Conservation (phyloP, 2,888 invertebrate genomes). For the Sinhomidia bicolor region DNA sequence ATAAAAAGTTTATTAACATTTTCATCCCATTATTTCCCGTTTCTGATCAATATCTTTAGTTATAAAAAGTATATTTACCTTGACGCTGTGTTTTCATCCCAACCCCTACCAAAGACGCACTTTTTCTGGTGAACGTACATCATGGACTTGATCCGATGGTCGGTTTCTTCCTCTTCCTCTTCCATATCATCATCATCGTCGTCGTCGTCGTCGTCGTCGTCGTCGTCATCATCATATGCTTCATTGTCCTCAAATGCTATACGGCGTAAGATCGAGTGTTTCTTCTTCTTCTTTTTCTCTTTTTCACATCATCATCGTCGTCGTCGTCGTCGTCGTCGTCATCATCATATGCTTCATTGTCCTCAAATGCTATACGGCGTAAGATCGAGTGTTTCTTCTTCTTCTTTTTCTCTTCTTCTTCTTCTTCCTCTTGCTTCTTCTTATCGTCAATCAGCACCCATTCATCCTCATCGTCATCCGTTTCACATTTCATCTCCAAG, state of each 20-base stretch:
- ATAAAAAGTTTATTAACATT: background rate
- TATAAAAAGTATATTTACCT: conserved; percentile 43
- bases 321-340: background rate
- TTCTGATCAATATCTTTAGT: too few relatives aligned
- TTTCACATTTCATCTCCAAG: conserved; percentile 19
- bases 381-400: too few relatives aligned
- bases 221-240: background rate
- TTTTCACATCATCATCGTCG: background rate
- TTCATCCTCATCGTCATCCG: conserved; percentile 37
- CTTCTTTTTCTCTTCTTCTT: background rate
- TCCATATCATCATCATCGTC: background rate
- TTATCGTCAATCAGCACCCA: conserved; percentile 50
- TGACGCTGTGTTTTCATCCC: background rate
- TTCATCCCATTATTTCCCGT: background rate
- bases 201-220: background rate
- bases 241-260: too few relatives aligned
- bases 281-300: background rate
- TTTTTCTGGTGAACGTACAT: conserved; percentile 45
- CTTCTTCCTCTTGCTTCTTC: conserved; percentile 2
- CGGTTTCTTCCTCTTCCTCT: conserved; percentile 40
- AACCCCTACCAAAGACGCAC: background rate
- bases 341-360: background rate
- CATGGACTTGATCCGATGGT: conserved; percentile 53
- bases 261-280: too few relatives aligned
- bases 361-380: too few relatives aligned